These are phyloP conservation scores for Anguilla megastoma DNA, from an alignment of 2,797 vertebrate genomes.

Conservation along the genomic window DNA sequence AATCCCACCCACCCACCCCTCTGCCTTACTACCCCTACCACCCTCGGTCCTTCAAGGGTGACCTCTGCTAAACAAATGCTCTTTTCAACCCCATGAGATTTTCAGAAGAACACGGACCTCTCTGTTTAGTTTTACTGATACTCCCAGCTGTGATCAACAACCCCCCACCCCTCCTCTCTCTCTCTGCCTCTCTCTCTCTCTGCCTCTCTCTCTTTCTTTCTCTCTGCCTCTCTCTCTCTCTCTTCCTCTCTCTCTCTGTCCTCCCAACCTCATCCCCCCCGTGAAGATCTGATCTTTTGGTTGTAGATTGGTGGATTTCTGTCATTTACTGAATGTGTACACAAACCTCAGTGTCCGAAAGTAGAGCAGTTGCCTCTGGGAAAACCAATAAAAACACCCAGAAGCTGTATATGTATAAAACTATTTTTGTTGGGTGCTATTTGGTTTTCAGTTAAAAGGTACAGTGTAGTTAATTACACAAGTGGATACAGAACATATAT, in stretches of 20 bases:
- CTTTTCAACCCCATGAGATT: constrained; percentile 17
- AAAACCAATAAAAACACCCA: not conserved
- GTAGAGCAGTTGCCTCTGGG: not conserved
- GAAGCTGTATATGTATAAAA: not conserved
- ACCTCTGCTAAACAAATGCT: constrained; percentile 28
- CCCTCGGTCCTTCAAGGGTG: constrained; percentile 16
- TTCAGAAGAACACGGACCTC: not conserved
- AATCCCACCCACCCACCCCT: not conserved
- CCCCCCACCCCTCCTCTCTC: not conserved
- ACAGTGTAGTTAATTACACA: not conserved
- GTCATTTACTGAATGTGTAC: not conserved
- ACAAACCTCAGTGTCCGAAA: not conserved
- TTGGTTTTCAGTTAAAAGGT: not conserved
- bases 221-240: not conserved
- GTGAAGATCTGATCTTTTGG: not conserved
- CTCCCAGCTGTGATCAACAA: not conserved
- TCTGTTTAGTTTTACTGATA: constrained; percentile 12
- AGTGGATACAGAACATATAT: not conserved
- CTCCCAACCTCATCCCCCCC: not conserved
- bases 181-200: too few relatives aligned
- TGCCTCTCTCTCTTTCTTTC: too few relatives aligned
- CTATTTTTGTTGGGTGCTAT: not conserved
- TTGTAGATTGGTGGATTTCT: not conserved
- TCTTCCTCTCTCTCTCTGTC: not conserved
- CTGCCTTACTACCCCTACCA: not conserved